These are phyloP conservation scores for Saguinus midas DNA, from an alignment of 2,113 vertebrate genomes.

Conservation along the genomic window DNA sequence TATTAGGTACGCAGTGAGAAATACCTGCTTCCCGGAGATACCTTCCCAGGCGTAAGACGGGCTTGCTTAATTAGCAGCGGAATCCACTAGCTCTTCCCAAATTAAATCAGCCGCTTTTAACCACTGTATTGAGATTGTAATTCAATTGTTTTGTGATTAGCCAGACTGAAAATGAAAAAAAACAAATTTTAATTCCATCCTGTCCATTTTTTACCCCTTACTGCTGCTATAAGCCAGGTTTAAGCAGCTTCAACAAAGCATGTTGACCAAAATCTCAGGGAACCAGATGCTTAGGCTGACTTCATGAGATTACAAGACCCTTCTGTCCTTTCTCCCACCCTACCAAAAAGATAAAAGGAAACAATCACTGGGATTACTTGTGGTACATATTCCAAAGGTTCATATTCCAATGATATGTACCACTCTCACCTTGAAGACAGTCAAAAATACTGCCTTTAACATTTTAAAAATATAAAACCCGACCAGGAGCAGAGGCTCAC, in stretches of 20 bases:
- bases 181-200: background rate
- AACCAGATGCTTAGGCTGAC: too few species aligned
- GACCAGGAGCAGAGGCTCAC: background rate
- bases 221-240: background rate
- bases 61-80: background rate
- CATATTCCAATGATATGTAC: too few species aligned
- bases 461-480: background rate
- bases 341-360: background rate
- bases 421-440: background rate
- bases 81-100: background rate
- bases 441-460: background rate
- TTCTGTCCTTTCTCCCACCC: background rate
- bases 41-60: background rate
- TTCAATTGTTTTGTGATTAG: background rate
- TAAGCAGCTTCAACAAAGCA: background rate
- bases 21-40: background rate
- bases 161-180: background rate
- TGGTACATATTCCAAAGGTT: too few species aligned
- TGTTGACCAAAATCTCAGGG: background rate
- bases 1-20: background rate
- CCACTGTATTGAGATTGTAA: background rate
- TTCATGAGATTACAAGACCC: background rate
- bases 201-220: background rate
- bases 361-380: background rate
- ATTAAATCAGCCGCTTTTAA: background rate